phyloP scores from a whole-genome alignment of 1,140 invertebrate species.

The Reticulitermes speratus region DNA sequence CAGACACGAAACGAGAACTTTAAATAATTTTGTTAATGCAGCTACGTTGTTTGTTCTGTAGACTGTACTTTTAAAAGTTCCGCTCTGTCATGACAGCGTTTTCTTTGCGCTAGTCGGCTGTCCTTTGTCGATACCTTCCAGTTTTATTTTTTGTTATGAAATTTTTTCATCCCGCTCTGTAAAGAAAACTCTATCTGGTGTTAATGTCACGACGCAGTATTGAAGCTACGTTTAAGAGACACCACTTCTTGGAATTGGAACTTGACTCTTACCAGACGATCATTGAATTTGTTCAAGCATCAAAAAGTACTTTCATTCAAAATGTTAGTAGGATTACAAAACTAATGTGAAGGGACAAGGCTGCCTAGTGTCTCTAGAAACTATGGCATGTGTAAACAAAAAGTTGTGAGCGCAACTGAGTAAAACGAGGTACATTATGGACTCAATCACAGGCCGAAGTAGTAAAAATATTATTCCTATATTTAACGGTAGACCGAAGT shows the following conservation, averaged over 20 bases:
- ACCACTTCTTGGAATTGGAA: conserved; percentile 3
- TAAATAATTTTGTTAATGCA: background rate
- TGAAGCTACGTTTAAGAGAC: conserved; percentile 7
- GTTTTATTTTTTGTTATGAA: conserved; percentile 5
- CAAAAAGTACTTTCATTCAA: background rate
- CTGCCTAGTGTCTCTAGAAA: background rate
- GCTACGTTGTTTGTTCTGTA: background rate
- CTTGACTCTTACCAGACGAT: background rate
- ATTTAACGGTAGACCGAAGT: too few relatives aligned
- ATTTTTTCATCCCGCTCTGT: background rate
- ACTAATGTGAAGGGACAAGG: background rate
- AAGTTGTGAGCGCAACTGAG: too few relatives aligned
- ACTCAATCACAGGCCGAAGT: too few relatives aligned
- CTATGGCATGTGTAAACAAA: too few relatives aligned
- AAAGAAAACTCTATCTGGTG: conserved; percentile 16
- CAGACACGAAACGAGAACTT: background rate
- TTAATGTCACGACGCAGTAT: background rate
- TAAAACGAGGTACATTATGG: too few relatives aligned
- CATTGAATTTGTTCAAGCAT: conserved; percentile 13
- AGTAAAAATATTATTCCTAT: too few relatives aligned
- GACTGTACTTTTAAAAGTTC: background rate
- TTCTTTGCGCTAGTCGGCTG: conserved; percentile 13
- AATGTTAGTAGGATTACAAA: background rate
- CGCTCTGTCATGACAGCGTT: background rate
- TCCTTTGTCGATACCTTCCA: conserved; percentile 10